Evolutionary conservation across 2,888 invertebrate genomes (phyloP), one percentile per base, ranked within the genome.

Genomic region (Crocallis elinguaria): DNA sequence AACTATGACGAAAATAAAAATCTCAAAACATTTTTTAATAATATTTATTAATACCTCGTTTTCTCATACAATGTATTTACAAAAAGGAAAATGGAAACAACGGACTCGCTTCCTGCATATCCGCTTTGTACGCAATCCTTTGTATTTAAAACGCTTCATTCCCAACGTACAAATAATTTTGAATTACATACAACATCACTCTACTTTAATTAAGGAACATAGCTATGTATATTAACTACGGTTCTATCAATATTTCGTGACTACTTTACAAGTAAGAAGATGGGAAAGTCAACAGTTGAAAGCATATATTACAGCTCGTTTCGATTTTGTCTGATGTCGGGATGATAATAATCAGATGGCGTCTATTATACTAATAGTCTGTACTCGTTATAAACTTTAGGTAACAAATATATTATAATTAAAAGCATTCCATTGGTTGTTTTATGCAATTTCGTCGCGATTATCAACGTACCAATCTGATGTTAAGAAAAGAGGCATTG

Each of bases 41-140:
- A 80, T 84, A 73, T 90, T 90, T 86, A 88, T 86, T 88, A 82
- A 79, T 84, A 86, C 76, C 79, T 81, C 82, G 65, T 46, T 77
- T 74, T 79, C 74, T 77, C 75, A 77, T 83, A 86, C 80, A 83
- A 77, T 86, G 19, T 90, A 90, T 91, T 82, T 90, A 91, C 90
- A 91, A 86, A 86, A 82, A 60, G 48, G 39, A 69, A 66, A 49
- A 49, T 49, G 32, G 55, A 58, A 68, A 58, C 57, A 58, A 60
- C 62, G 62, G 58, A 59, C 54, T 60, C 54, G 48, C 45, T 51
- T 62, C 46, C 37, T 32, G 12, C 30, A 39, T 39, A 49, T 46
- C 35, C 14, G n/a, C 16, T 39, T 25, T 27, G 21, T 12, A 21
- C 50, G 13, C 25, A 39, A 39, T 44, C 50, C 29, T 12, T 19